Evolutionary conservation across 2,888 invertebrate species (phyloP).

Genomic region (Eupithecia vulgata): DNA sequence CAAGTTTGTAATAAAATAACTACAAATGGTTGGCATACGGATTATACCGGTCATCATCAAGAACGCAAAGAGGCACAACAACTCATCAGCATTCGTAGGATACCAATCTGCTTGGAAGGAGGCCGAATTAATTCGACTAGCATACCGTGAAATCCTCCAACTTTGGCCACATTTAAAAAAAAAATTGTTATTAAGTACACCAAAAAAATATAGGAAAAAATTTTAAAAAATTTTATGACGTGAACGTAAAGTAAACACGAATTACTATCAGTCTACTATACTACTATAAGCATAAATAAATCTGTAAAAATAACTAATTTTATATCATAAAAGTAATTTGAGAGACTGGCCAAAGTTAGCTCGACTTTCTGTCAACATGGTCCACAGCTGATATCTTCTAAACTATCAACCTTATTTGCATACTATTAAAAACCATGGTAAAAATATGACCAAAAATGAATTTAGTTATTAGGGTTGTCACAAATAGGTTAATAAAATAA

Average conservation of each 20-base stretch:
- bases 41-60: too few species aligned
- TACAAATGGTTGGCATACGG: too few species aligned
- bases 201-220: neutral
- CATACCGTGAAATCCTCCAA: slow-evolving; percentile 1
- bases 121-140: too few species aligned
- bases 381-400: slow-evolving; percentile 13
- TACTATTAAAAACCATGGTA: neutral
- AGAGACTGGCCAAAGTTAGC: slow-evolving; percentile 6
- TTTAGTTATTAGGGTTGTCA: neutral
- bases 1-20: too few species aligned
- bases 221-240: slow-evolving; percentile 2
- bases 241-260: slow-evolving; percentile 9
- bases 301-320: neutral
- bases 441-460: neutral
- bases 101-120: too few species aligned
- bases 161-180: neutral
- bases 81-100: too few species aligned
- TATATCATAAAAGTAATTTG: neutral
- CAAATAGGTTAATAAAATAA: neutral
- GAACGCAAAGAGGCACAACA: too few species aligned
- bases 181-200: neutral
- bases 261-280: slow-evolving; percentile 18
- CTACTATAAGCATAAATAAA: slow-evolving; percentile 1
- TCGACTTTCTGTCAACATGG: slow-evolving; percentile 24
- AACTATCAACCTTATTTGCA: slow-evolving; percentile 17